Base-by-base conservation (phyloP, 2,888 invertebrate genomes). In the Hymenopus coronatus region DNA sequence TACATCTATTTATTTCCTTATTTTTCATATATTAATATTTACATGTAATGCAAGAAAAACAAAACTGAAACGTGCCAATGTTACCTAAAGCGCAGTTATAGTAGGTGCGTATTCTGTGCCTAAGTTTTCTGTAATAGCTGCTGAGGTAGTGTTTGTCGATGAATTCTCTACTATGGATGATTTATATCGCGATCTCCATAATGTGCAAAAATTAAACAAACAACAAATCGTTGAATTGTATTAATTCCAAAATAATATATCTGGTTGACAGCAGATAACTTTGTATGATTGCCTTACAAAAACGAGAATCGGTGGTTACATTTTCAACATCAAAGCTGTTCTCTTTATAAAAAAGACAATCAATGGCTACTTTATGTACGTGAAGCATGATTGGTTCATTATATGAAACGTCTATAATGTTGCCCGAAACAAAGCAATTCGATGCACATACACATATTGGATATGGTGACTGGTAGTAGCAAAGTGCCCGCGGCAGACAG, bases 351-450 rank as follows among this genome's bases (percentile, higher is more conserved):
- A 87, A 40, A 87, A 87, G 87, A 87, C 87, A 87, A 87, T 87
- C 87, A 87, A 87, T 87, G 87, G 82, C 87, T 87, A 82, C 87
- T 87, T 87, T 82, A 87, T 86, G 86, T 46, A 86, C 30, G 87
- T 40, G 87, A 27, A 33, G 82, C 88, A 83, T 88, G 89, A 89
- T 89, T 88, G 88, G 88, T 88, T 88, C 83, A 88, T 89, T 88
- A 89, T 89, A 87, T 70, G 83, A 89, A 89, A 86, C 86, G 86
- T 86, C 86, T 86, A 86, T 86, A 86, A 86, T 86, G 81, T 81
- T 46, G 28, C 87, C 82, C 84, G 82, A 12, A 82, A 87, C 87
- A 87, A 87, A 87, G 87, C 87, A 82, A 28, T 82, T 82, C 33
- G 82, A 81, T 82, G 33, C 54, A 30, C n/a, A 25, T 54, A 54